Evolutionary conservation across 1,140 invertebrate genomes (phyloP).

Genomic region (Pseudomyrmex cubaensis): DNA sequence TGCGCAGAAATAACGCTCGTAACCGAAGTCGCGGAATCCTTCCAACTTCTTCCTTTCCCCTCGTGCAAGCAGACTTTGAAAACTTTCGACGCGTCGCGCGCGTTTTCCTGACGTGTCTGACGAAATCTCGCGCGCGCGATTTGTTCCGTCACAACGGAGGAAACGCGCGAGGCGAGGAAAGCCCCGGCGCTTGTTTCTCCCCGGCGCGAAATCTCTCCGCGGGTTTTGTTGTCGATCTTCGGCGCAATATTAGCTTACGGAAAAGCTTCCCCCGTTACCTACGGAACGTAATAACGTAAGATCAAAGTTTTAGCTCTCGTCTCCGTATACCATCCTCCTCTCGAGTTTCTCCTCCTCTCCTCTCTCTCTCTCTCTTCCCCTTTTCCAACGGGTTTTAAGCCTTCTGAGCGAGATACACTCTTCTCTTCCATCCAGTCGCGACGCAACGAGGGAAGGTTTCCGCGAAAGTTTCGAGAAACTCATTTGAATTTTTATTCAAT

Average conservation of each 20-base stretch:
- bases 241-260: constrained; percentile 72
- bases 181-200: not conserved
- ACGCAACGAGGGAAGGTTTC: constrained; percentile 48
- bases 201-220: constrained; percentile 26
- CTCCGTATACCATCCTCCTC: not conserved
- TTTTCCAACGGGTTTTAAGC: constrained; percentile 32
- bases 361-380: constrained; percentile 3
- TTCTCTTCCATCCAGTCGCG: constrained; percentile 49
- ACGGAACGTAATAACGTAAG: constrained; percentile 82
- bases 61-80: not conserved
- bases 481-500: constrained; percentile 84
- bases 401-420: constrained; percentile 32
- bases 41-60: not conserved
- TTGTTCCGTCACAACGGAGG: constrained; percentile 10
- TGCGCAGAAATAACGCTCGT: constrained; percentile 30
- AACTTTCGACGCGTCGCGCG: constrained; percentile 16
- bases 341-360: not conserved
- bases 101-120: constrained; percentile 14
- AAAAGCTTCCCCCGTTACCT: constrained; percentile 61
- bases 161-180: not conserved
- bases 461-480: constrained; percentile 76
- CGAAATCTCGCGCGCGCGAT: constrained; percentile 46
- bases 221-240: constrained; percentile 58
- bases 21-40: constrained; percentile 34
- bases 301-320: constrained; percentile 81